Base-by-base conservation (phyloP, 64 coral and sea anemone species). In the Anthopleura sola region DNA sequence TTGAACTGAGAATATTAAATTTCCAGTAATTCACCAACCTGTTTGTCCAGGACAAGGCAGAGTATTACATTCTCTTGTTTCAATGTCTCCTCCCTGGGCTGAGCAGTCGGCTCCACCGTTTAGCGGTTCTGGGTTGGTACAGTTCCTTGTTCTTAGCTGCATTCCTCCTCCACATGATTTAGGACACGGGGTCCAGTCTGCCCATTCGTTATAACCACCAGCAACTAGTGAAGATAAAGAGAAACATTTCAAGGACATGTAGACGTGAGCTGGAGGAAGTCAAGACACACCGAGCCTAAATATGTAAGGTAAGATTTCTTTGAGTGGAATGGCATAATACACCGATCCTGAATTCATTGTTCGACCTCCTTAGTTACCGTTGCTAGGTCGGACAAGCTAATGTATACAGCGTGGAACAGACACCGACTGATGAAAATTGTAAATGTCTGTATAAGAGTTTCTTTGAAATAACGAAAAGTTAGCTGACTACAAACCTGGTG, bases 81-180 rank as follows among this genome's bases (percentile, higher is more conserved):
- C 94, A 48, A 97, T 32, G 57, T 97, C 78, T 15, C 90, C 87
- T 79, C 94, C 94, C 1, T 92, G n/a, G 17, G 81, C 56, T 26
- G 90, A 87, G 39, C 94, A 97, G 58, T 93, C 94, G 31, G 57
- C 80, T 4, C 94, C 94, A 48, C 94, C 94, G 62, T 97, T 97
- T 1, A 97, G 90, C 19, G 94, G 94, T 62, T 86, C 80, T 21
- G 94, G 94, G 15, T 84, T 90, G 54, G 87, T 84, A 66, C 94
- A 97, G 34, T 90, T 83, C 79, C 94, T 89, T 0, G 90, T 90
- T 56, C 94, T 86, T 46, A 97, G 21, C 36, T 97, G 94, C 36
- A 79, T 90, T 48, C 87, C 94, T 57, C 87, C 87, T 37, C 94
- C 94, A 34, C 94, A 97, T 15, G 94, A 86, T 23, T 85, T 89